Base-by-base conservation (phyloP, 1,140 invertebrate species). In the Brachionus rotundiformis region DNA sequence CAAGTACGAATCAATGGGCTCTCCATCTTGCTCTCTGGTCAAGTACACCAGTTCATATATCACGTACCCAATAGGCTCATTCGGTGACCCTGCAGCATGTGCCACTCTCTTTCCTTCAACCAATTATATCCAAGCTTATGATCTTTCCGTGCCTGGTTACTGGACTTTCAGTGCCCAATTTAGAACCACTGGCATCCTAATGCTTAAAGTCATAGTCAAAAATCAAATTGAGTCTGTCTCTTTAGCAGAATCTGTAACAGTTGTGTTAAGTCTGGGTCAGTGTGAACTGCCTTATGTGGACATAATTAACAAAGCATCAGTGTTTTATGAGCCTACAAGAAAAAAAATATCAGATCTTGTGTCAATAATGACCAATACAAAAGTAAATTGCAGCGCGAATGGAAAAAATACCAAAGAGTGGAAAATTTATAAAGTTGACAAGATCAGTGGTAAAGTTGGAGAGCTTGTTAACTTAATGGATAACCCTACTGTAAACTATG, bases 401-500 rank as follows among this genome's bases (percentile, higher is more conserved):
- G 29, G 23, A 19, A 16, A 23, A 47, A 77, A 77, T 59, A 10
- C 31, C 10, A 77, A 77, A 77, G 49, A 49, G 31, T 77, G 73
- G 73, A 11, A 29, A 29, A 47, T 77, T 0, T 77, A 77, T 16
- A 31, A 19, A 77, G 49, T 77, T 29, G 49, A 59, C 25, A 49
- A 49, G 13, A 36, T 10, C 16, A 59, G 16, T 10, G 73, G 73
- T 16, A 13, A 7, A 11, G 41, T 54, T 54, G 23, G 23, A 5
- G 13, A 27, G n/a, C 3, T 11, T 25, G 16, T 77, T 44, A 31
- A 54, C 3, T 77, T 77, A 16, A 10, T 33, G 3, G 27, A 59
- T 29, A 77, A 77, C 39, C 73, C 73, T 33, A 77, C 73, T 13
- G 23, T 77, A 8, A 59, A 77, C n/a, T 77, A 77, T 59, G 41